A percentile compares a stretch with the other conserved stretches of the same genome.
Conservation (phyloP, 2,797 vertebrate genomes). For the Anguilla obscura region DNA sequence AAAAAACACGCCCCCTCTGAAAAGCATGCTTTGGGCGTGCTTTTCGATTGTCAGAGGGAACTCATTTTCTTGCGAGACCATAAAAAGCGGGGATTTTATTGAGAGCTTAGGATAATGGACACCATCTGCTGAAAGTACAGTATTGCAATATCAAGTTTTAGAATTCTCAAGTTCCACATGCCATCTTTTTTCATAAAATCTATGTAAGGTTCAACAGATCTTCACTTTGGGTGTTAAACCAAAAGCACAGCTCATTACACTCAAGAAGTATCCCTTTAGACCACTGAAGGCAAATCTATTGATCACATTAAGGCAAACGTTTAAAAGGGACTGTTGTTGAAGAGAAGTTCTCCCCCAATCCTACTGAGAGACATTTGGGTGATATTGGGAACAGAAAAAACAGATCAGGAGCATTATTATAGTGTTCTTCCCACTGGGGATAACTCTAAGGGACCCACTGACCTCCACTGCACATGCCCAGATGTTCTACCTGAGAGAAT, state of each 20-base stretch:
- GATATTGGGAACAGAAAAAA: constrained; percentile 56
- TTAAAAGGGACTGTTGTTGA: not conserved
- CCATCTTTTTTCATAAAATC: not conserved
- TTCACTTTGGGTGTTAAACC: not conserved
- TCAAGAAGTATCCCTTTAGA: not conserved
- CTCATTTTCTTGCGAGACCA: not conserved
- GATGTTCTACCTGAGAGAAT: constrained; percentile 9
- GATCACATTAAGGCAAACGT: not conserved
- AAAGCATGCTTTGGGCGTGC: not conserved
- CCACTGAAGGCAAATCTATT: not conserved
- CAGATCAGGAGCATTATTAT: constrained; percentile 59
- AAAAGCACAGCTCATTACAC: not conserved
- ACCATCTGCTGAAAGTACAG: not conserved
- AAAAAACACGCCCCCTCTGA: not conserved
- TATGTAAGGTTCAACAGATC: too few relatives aligned
- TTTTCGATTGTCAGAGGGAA: not conserved
- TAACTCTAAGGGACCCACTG: not conserved
- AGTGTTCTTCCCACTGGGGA: constrained; percentile 55
- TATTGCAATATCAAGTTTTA: not conserved
- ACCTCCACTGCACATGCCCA: not conserved
- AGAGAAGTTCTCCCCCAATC: not conserved
- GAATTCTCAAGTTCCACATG: not conserved
- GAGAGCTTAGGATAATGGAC: not conserved
- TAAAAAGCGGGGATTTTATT: not conserved
- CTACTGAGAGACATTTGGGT: constrained; percentile 42